phyloP scores from a whole-genome alignment of 2,113 vertebrate species.

The Nymphicus hollandicus region DNA sequence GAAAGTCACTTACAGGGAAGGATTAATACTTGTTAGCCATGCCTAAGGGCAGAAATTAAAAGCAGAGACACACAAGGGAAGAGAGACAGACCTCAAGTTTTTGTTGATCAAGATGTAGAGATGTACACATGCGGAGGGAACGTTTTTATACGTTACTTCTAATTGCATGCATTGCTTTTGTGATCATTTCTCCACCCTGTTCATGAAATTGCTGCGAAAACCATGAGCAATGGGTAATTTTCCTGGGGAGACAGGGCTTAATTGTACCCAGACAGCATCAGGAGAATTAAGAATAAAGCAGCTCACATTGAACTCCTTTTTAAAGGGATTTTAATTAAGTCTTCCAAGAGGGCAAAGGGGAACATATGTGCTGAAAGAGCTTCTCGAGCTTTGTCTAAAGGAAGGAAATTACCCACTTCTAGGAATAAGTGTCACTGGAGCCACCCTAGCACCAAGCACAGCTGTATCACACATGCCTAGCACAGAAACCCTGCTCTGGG shows the following conservation, averaged over 20 bases:
- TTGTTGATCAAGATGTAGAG: background rate
- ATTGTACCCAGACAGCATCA: background rate
- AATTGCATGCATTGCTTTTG: background rate
- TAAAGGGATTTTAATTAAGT: conserved; percentile 23
- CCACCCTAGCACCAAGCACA: background rate
- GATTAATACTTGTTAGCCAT: background rate
- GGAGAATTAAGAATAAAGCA: conserved; percentile 16
- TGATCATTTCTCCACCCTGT: background rate
- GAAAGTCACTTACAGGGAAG: background rate
- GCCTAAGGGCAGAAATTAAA: background rate
- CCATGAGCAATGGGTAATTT: background rate
- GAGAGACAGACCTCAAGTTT: background rate
- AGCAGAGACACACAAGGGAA: background rate
- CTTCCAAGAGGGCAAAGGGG: background rate
- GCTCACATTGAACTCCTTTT: background rate
- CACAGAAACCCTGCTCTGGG: background rate
- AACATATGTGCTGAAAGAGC: background rate
- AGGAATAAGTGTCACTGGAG: rapidly evolving
- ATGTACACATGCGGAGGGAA: background rate
- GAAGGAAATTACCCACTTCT: background rate
- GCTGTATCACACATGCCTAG: rapidly evolving
- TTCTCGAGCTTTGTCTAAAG: background rate
- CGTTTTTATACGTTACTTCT: background rate
- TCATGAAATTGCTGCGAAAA: background rate
- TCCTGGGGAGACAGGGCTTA: background rate